phyloP scores from a whole-genome alignment of 2,113 vertebrate species.

The Neofelis nebulosa region DNA sequence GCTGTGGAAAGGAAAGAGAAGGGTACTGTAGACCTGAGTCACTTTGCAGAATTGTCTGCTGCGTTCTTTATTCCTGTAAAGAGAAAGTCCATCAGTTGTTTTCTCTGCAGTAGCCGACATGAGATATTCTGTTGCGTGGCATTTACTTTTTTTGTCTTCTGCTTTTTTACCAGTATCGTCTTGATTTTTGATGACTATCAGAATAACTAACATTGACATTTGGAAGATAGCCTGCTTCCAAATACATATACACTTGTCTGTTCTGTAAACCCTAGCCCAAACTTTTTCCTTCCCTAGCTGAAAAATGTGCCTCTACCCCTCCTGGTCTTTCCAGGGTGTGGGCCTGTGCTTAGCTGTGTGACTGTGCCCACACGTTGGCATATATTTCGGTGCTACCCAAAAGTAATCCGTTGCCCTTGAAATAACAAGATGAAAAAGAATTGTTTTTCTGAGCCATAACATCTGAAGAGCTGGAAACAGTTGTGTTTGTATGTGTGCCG shows the following conservation, averaged over 20 bases:
- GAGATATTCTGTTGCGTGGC: background rate
- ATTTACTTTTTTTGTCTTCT: background rate
- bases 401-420: slow-evolving; percentile 52
- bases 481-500: slow-evolving; percentile 47
- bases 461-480: slow-evolving; percentile 62
- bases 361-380: slow-evolving; percentile 60
- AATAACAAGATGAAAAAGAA: slow-evolving; percentile 50
- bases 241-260: background rate
- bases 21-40: background rate
- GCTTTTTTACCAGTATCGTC: slow-evolving; percentile 17
- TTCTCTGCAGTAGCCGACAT: background rate
- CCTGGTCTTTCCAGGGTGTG: slow-evolving; percentile 61
- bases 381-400: slow-evolving; percentile 32
- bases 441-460: slow-evolving; percentile 37
- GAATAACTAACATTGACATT: slow-evolving; percentile 17
- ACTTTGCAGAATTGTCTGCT: background rate
- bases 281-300: slow-evolving; percentile 30
- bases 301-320: slow-evolving; percentile 46
- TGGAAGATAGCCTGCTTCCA: slow-evolving; percentile 33
- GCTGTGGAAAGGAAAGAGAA: background rate
- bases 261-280: slow-evolving; percentile 29
- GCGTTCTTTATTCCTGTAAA: background rate
- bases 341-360: background rate
- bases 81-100: background rate
- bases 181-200: slow-evolving; percentile 14